These are phyloP conservation scores for Catalaphyllia jardinei DNA, from an alignment of 64 coral and sea anemone genomes.

Conservation along the genomic window DNA sequence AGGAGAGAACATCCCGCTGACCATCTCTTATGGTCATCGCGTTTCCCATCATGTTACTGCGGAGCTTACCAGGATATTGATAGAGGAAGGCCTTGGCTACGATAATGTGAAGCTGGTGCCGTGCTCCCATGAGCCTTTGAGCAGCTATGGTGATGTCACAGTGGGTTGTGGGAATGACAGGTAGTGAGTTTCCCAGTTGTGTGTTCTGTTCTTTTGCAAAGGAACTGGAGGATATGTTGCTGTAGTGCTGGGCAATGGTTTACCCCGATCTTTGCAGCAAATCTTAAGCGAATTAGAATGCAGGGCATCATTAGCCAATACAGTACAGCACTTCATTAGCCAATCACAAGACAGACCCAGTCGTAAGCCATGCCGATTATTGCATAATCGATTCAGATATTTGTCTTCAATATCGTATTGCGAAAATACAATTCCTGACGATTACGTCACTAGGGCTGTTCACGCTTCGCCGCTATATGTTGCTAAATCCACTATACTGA, in stretches of 20 bases:
- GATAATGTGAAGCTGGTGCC: constrained; percentile 42
- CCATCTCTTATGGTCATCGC: constrained; percentile 38
- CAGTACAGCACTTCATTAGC: too few species aligned
- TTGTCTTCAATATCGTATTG: too few species aligned
- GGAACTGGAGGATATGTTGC: neutral
- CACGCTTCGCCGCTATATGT: too few species aligned
- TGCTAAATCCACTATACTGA: too few species aligned
- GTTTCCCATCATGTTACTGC: constrained; percentile 36
- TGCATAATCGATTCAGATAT: too few species aligned
- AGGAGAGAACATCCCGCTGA: constrained; percentile 39
- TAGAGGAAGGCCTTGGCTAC: constrained; percentile 74
- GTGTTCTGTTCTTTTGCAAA: neutral
- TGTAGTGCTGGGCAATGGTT: neutral
- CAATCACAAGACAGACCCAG: too few species aligned
- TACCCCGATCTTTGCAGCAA: too few species aligned
- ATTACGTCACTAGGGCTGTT: too few species aligned
- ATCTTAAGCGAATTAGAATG: too few species aligned
- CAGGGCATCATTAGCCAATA: too few species aligned
- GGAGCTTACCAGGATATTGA: constrained; percentile 37
- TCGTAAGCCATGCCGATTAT: too few species aligned
- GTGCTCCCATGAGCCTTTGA: neutral
- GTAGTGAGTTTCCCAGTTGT: neutral
- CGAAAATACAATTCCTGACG: too few species aligned
- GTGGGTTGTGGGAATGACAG: neutral
- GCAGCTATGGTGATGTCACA: constrained; percentile 1